Percentiles rank a stretch among this genome's conserved stretches.
Conservation (phyloP, 2,888 invertebrate genomes). For the Erebia aethiops region DNA sequence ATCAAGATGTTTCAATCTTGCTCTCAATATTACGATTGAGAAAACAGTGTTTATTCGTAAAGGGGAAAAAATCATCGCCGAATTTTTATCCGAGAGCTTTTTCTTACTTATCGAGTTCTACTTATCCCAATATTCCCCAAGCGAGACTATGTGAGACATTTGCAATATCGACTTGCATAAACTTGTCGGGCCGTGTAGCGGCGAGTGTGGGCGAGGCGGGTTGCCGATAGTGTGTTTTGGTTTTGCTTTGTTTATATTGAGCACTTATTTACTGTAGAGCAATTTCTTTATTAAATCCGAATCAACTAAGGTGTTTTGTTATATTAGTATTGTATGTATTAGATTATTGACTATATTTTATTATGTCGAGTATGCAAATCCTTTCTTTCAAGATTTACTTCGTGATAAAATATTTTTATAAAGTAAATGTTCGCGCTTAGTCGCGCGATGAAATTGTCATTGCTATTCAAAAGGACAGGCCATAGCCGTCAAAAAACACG, state of each 20-base stretch:
- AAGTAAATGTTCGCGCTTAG: too few relatives aligned
- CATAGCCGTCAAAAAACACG: too few relatives aligned
- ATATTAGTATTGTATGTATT: too few relatives aligned
- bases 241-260: slow-evolving; percentile 25
- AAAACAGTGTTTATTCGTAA: not conserved
- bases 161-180: slow-evolving; percentile 35
- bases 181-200: slow-evolving; percentile 26
- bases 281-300: not conserved
- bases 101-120: slow-evolving; percentile 3
- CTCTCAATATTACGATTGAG: not conserved
- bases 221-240: slow-evolving; percentile 20
- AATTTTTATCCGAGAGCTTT: slow-evolving; percentile 6
- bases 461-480: too few relatives aligned
- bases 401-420: too few relatives aligned
- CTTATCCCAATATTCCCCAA: slow-evolving; percentile 17
- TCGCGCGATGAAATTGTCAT: too few relatives aligned
- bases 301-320: too few relatives aligned
- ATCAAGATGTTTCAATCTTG: not conserved
- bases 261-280: slow-evolving; percentile 4
- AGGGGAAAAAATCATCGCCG: not conserved
- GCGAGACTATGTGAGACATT: slow-evolving; percentile 22
- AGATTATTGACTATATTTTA: not conserved
- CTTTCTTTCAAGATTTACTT: not conserved
- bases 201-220: slow-evolving; percentile 30
- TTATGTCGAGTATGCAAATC: not conserved